These are phyloP conservation scores for Cossypha dichroa DNA, from an alignment of 2,797 vertebrate genomes.

Conservation along the genomic window DNA sequence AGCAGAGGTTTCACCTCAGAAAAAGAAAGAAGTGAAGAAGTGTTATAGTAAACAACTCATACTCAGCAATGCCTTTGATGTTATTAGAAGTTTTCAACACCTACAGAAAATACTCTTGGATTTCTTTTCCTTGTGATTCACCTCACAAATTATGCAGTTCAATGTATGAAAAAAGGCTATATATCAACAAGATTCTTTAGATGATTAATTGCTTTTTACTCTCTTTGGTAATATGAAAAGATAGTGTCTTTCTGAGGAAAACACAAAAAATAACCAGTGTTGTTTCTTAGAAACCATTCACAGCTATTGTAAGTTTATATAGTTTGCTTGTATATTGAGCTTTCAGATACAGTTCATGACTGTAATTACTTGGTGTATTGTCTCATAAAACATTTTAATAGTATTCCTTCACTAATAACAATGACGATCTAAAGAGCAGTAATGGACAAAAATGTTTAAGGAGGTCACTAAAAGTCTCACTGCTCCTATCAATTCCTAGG, in stretches of 20 bases:
- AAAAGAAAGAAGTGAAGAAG: background rate
- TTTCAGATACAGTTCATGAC: background rate
- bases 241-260: background rate
- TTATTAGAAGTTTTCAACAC: background rate
- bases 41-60: background rate
- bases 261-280: accelerated
- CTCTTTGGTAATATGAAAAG: background rate
- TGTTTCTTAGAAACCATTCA: background rate
- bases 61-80: background rate
- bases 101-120: background rate
- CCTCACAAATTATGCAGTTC: background rate
- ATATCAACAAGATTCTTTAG: background rate
- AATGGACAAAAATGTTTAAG: background rate
- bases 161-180: background rate
- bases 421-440: background rate
- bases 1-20: background rate
- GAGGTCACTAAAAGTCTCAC: background rate
- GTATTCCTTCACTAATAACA: background rate
- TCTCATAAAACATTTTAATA: background rate
- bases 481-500: background rate
- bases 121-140: background rate
- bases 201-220: background rate
- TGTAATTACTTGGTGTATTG: background rate
- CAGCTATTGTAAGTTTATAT: background rate
- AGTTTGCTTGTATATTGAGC: background rate